phyloP scores from a whole-genome alignment of 30 jellyfish, hydroid and myxozoan species.

The Pseudorhiza aurosa region DNA sequence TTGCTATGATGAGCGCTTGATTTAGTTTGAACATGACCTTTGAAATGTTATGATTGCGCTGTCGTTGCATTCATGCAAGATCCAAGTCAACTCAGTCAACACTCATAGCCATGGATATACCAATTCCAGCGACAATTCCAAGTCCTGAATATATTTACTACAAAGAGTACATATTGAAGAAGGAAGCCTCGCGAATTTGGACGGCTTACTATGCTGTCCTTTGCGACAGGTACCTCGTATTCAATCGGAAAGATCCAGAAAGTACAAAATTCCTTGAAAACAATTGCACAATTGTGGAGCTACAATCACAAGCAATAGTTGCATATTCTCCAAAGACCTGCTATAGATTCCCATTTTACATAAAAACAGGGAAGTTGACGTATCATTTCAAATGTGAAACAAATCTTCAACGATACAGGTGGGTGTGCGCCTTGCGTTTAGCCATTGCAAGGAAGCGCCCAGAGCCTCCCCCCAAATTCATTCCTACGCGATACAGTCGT shows the following conservation, averaged over 20 bases:
- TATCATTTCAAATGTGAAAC: constrained; percentile 93
- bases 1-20: too few species aligned
- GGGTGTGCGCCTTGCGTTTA: constrained; percentile 92
- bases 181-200: constrained; percentile 85
- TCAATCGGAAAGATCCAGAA: constrained; percentile 71
- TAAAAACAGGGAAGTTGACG: constrained; percentile 71
- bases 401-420: constrained; percentile 91
- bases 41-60: too few species aligned
- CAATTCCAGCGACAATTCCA: constrained; percentile 49
- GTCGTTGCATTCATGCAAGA: too few species aligned
- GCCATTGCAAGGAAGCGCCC: constrained; percentile 91
- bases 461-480: constrained; percentile 84
- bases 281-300: constrained; percentile 78
- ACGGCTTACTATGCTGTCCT: constrained; percentile 93
- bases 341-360: constrained; percentile 93
- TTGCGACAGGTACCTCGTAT: constrained; percentile 48
- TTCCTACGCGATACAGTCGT: constrained; percentile 71
- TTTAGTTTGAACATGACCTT: too few species aligned
- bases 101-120: constrained; percentile 36
- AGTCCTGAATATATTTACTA: constrained; percentile 66
- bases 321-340: constrained; percentile 77
- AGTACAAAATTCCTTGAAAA: constrained; percentile 70
- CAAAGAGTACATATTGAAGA: constrained; percentile 83
- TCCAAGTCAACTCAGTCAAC: too few species aligned
- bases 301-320: constrained; percentile 67